These are phyloP conservation scores for Salvelinus namaycush DNA, from an alignment of 2,113 vertebrate species.

Conservation along the genomic window DNA sequence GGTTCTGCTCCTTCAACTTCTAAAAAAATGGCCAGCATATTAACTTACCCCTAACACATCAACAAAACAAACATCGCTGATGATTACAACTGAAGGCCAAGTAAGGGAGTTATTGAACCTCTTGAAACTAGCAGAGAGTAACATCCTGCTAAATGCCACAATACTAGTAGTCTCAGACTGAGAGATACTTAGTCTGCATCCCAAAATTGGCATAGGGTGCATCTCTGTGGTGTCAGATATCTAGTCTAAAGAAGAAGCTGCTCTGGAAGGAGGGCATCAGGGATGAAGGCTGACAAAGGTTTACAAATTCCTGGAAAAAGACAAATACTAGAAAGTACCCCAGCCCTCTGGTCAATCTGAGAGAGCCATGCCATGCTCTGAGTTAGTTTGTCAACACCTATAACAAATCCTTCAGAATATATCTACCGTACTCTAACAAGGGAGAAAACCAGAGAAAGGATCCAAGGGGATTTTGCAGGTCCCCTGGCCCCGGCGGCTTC, in stretches of 20 bases:
- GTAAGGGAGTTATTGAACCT: conserved; percentile 51
- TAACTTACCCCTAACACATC: not conserved
- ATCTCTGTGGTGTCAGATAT: conserved; percentile 4
- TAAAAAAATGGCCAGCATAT: conserved; percentile 24
- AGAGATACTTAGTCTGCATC: too few species aligned
- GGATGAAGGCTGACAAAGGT: conserved; percentile 61
- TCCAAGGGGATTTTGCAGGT: conserved; percentile 22
- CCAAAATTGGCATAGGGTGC: too few species aligned
- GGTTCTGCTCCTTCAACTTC: not conserved
- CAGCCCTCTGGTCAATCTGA: conserved; percentile 35
- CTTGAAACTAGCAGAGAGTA: conserved; percentile 29
- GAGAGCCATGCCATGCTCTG: conserved; percentile 17
- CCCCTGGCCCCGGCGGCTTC: conserved; percentile 30
- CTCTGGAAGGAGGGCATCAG: conserved; percentile 44
- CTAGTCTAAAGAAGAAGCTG: conserved; percentile 65
- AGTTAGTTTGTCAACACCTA: conserved; percentile 2
- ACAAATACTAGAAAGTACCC: conserved; percentile 48
- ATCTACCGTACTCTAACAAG: not conserved
- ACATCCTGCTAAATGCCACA: conserved; percentile 35
- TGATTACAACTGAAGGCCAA: conserved; percentile 64
- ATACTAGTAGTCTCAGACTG: conserved; percentile 25
- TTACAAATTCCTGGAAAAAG: conserved; percentile 55
- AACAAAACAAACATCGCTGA: conserved; percentile 24
- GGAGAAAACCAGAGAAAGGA: not conserved
- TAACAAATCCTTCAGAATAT: not conserved